Percentiles rank a stretch among this genome's conserved stretches.
These are phyloP conservation scores for Nemotelus pantherinus DNA, from an alignment of 2,888 invertebrate genomes.

Conservation along the genomic window DNA sequence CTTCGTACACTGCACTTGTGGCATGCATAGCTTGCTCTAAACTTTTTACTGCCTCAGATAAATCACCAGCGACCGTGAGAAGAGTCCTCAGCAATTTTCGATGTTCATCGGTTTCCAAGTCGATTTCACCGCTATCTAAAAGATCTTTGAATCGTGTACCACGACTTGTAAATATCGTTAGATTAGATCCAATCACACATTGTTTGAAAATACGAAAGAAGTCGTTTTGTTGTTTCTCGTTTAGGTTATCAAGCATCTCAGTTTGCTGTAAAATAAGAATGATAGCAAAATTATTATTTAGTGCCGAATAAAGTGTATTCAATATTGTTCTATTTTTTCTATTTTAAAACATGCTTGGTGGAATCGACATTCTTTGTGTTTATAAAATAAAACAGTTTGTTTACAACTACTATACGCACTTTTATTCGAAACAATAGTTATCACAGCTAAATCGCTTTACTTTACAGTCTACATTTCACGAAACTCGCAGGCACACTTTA, in stretches of 20 bases:
- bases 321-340: too few relatives aligned
- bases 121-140: slow-evolving; percentile 58
- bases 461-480: too few relatives aligned
- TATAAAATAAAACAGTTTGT: too few relatives aligned
- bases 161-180: slow-evolving; percentile 68
- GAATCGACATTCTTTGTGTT: too few relatives aligned
- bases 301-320: too few relatives aligned
- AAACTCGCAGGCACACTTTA: too few relatives aligned
- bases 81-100: slow-evolving; percentile 68
- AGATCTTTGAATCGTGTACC: slow-evolving; percentile 61
- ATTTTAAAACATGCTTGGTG: too few relatives aligned
- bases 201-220: slow-evolving; percentile 59
- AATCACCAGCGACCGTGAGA: slow-evolving; percentile 71
- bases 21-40: slow-evolving; percentile 67
- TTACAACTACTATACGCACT: too few relatives aligned
- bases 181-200: slow-evolving; percentile 71
- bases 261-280: neutral
- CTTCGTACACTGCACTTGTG: slow-evolving; percentile 46
- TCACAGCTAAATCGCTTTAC: too few relatives aligned
- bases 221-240: neutral
- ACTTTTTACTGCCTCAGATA: slow-evolving; percentile 71
- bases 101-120: slow-evolving; percentile 67
- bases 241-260: neutral
- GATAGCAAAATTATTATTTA: too few relatives aligned
- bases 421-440: too few relatives aligned